These are phyloP conservation scores for Drosophila pegasa DNA, from an alignment of 2,888 invertebrate genomes.

Conservation along the genomic window DNA sequence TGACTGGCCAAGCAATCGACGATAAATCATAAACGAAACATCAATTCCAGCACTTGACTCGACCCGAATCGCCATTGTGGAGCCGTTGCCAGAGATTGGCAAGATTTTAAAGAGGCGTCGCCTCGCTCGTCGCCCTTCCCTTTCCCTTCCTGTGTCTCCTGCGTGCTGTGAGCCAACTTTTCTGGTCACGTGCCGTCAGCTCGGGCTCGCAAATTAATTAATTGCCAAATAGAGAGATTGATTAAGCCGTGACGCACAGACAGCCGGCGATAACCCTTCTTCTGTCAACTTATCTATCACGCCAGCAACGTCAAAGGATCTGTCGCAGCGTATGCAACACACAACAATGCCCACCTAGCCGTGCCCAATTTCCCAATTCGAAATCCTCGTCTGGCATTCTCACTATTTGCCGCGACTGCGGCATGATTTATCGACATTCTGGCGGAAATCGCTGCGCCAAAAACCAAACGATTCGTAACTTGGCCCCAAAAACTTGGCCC, in stretches of 20 bases:
- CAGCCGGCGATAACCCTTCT: constrained; percentile 58
- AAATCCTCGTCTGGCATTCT: constrained; percentile 41
- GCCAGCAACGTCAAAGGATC: constrained; percentile 61
- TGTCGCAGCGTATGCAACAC: constrained; percentile 13
- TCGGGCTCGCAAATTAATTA: constrained; percentile 67
- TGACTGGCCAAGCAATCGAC: constrained; percentile 72
- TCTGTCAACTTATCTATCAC: constrained; percentile 71
- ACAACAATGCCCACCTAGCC: constrained; percentile 12
- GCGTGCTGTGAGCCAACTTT: constrained; percentile 17
- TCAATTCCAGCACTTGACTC: constrained; percentile 85
- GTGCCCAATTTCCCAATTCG: neutral
- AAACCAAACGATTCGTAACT: constrained; percentile 59
- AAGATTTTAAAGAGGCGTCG: constrained; percentile 30
- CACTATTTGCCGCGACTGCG: constrained; percentile 28
- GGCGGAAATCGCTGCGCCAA: constrained; percentile 75
- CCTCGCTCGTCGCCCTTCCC: neutral
- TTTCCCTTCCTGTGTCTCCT: neutral
- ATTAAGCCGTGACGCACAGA: constrained; percentile 54
- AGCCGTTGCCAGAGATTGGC: constrained; percentile 8
- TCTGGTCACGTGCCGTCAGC: constrained; percentile 61
- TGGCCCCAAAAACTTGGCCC: constrained; percentile 52
- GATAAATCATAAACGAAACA: constrained; percentile 85
- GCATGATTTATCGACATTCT: constrained; percentile 76
- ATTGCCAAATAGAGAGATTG: constrained; percentile 72
- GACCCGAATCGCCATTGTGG: constrained; percentile 17